phyloP scores from a whole-genome alignment of 2,113 vertebrate genomes.

The Entelurus aequoreus region DNA sequence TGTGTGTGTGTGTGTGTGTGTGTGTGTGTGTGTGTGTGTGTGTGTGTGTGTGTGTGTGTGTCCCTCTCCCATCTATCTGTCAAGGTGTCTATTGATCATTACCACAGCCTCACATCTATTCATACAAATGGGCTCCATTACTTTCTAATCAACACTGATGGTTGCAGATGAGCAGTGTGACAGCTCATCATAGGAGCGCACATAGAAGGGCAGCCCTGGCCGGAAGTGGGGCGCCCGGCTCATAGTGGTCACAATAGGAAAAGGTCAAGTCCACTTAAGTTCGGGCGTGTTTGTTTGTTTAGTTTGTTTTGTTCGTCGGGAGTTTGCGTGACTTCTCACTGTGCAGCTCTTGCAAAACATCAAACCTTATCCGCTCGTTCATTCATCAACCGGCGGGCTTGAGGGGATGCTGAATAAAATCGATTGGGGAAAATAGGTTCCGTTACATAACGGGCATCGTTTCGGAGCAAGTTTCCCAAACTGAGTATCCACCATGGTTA shows the following conservation, averaged over 20 bases:
- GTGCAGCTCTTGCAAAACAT: background rate
- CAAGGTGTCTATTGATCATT: slow-evolving; percentile 72
- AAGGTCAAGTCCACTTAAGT: slow-evolving; percentile 23
- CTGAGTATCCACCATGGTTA: background rate
- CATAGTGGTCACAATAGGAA: slow-evolving; percentile 18
- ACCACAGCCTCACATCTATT: slow-evolving; percentile 59
- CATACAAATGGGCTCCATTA: slow-evolving; percentile 74
- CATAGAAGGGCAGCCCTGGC: slow-evolving; percentile 27
- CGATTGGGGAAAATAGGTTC: too few relatives aligned
- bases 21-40: slow-evolving; percentile 36
- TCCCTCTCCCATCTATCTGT: slow-evolving; percentile 59
- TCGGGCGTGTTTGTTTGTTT: slow-evolving; percentile 6
- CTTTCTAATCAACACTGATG: slow-evolving; percentile 70
- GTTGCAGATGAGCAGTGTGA: slow-evolving; percentile 65
- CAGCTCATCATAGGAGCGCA: slow-evolving; percentile 59
- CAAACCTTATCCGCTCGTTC: background rate
- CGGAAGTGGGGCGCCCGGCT: slow-evolving; percentile 30
- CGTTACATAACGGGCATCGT: background rate
- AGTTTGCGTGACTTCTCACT: slow-evolving; percentile 13
- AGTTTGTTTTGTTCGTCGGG: background rate
- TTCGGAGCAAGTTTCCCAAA: background rate
- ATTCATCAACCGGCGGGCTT: slow-evolving; percentile 6
- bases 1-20: slow-evolving; percentile 39
- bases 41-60: slow-evolving; percentile 25
- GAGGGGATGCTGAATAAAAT: slow-evolving; percentile 2